Evolutionary conservation across 2,888 invertebrate genomes (phyloP), one percentile per base, ranked within the genome.

Genomic region (Eupsilia transversa): DNA sequence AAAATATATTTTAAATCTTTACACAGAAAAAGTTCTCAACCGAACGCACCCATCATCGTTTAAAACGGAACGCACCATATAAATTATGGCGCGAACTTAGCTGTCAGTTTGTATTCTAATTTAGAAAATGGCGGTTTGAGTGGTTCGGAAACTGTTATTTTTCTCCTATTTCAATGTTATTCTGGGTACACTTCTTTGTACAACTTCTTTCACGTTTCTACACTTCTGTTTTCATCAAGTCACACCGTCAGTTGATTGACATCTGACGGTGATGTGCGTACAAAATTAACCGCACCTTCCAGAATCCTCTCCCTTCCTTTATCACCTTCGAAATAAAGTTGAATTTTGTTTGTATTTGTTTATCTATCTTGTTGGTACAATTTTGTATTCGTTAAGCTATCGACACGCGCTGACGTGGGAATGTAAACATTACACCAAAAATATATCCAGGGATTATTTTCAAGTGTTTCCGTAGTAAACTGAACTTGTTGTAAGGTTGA

Each of bases 351-450:
- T 75, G 57, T 65, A 54, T 70, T 66, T 63, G n/a, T 61, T 79
- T 81, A 78, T 75, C 52, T 82, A 74, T 69, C 57, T 72, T 65
- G 83, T 87, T 81, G 78, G 74, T 87, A 83, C 74, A 82, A 81
- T 79, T 82, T 88, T 88, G 88, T 88, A 73, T 87, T 77, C 85
- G 89, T 88, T 87, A 86, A 89, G 89, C 89, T 92, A 93, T 94
- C 93, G 93, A 93, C 92, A 91, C 91, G 90, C 91, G 92, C 88
- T 92, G 93, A 94, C 94, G 93, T 95, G 95, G 92, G 95, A 95
- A 95, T 92, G 92, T 95, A 95, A 95, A 95, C 94, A 94, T 87
- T 86, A 85, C 88, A 76, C 90, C 87, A 81, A 89, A 91, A 91
- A 92, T 91, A 91, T 90, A 90, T 89, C 87, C 74, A 80, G 80